Evolutionary conservation across 2,888 invertebrate genomes (phyloP), one percentile per base, ranked within the genome.

Genomic region (Antheraea assamensis): DNA sequence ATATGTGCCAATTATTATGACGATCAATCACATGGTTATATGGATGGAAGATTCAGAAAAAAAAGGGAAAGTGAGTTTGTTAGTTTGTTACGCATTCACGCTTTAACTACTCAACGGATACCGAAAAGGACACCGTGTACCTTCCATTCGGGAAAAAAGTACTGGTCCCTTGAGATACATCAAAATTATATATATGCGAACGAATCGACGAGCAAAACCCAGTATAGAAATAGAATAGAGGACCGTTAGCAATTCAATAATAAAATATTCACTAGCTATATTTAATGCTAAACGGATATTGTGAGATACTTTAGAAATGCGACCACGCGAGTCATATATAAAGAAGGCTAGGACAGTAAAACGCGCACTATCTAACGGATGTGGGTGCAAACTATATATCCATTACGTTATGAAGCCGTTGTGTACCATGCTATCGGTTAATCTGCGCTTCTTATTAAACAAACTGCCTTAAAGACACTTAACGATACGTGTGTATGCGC

Each of bases 401-500:
- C 55, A 35, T 24, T n/a, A 5, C 66, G 58, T 71, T 73, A 73
- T 71, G 73, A 71, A 71, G 71, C 27, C 35, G 73, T 73, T 71
- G 74, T 72, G 71, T 74, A 31, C 71, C 42, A 71, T 55, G 55
- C 64, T 72, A 64, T 71, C 55, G 71, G 71, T 35, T 74, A 71
- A 74, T 74, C 71, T 71, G 74, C 10, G 71, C 74, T 71, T 74
- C 74, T 66, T 71, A 71, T 74, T 74, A 74, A 71, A 73, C 71
- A 72, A 74, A 74, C 74, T 74, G 71, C 74, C 55, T 71, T 71
- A 71, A 74, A 71, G n/a, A 68, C 76, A 79, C 76, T 78, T 77
- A 78, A 77, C 78, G 76, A 80, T 79, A 80, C 77, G 77, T 79
- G 78, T 79, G 78, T 68, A 76, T 75, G 74, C 74, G 55, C n/a